phyloP scores from a whole-genome alignment of 2,888 invertebrate genomes.

The Agonopterix alstromeriana region DNA sequence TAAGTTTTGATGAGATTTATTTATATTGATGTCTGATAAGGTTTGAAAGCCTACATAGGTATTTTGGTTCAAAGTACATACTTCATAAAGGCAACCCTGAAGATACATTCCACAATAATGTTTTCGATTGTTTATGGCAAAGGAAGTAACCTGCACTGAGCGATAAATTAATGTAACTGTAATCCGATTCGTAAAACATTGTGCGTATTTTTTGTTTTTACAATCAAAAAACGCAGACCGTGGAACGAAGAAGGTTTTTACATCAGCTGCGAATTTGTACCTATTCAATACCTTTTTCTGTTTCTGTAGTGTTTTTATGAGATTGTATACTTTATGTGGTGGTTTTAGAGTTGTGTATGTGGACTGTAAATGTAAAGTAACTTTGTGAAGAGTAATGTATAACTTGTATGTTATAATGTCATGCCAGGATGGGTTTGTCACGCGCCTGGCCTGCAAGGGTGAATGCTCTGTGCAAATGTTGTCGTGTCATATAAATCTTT shows the following conservation, averaged over 20 bases:
- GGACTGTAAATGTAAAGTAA: too few species aligned
- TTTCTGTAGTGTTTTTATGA: too few species aligned
- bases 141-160: constrained; percentile 25
- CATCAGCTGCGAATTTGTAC: constrained; percentile 1
- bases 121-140: too few species aligned
- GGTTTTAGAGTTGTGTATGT: too few species aligned
- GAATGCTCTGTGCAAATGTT: constrained; percentile 58
- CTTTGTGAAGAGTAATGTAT: constrained; percentile 8
- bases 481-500: constrained; percentile 23
- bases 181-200: constrained; percentile 19
- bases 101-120: too few species aligned
- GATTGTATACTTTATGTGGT: too few species aligned
- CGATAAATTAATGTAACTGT: constrained; percentile 35
- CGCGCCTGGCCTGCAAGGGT: constrained; percentile 41
- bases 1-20: too few species aligned
- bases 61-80: background rate
- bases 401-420: constrained; percentile 33
- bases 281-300: background rate
- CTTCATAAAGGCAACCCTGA: too few species aligned
- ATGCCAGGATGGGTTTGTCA: constrained; percentile 57
- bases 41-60: constrained; percentile 3
- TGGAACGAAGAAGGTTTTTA: constrained; percentile 25
- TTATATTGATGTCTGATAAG: too few species aligned
- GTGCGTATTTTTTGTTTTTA: constrained; percentile 26
- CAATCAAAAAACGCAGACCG: constrained; percentile 37